These are phyloP conservation scores for Caenorhabditis becei DNA, from an alignment of 2,888 invertebrate genomes.

Conservation along the genomic window DNA sequence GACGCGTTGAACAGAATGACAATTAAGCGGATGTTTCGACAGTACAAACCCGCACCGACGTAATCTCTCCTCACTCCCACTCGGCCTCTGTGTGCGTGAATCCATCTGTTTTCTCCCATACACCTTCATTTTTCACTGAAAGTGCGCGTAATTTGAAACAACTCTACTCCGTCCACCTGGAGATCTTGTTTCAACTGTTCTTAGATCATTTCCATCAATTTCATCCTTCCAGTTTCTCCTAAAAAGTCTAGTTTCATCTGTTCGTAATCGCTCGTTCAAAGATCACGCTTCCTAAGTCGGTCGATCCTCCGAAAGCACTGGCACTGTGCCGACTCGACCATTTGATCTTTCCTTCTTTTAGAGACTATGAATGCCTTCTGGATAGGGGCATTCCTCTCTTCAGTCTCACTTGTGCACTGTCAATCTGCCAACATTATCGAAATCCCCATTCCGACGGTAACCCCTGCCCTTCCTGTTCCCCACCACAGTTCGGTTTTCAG, in stretches of 20 bases:
- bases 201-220: background rate
- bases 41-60: constrained; percentile 12
- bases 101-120: constrained; percentile 2
- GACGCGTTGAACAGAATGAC: constrained; percentile 12
- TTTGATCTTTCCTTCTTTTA: background rate
- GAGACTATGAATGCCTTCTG: constrained; percentile 40
- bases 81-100: background rate
- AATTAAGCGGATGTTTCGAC: constrained; percentile 53
- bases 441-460: constrained; percentile 51
- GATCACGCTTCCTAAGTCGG: background rate
- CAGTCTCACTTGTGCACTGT: background rate
- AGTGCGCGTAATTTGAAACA: background rate
- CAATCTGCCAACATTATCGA: constrained; percentile 53
- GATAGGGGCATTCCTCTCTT: constrained; percentile 36
- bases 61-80: constrained; percentile 29
- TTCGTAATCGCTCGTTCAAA: background rate
- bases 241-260: constrained; percentile 3
- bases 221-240: background rate
- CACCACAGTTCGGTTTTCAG: constrained; percentile 34
- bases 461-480: background rate
- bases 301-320: background rate
- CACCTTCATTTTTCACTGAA: background rate
- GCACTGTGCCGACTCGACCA: background rate
- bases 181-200: background rate
- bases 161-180: background rate